phyloP scores from a whole-genome alignment of 2,888 invertebrate species.

The Ariolimax columbianus region DNA sequence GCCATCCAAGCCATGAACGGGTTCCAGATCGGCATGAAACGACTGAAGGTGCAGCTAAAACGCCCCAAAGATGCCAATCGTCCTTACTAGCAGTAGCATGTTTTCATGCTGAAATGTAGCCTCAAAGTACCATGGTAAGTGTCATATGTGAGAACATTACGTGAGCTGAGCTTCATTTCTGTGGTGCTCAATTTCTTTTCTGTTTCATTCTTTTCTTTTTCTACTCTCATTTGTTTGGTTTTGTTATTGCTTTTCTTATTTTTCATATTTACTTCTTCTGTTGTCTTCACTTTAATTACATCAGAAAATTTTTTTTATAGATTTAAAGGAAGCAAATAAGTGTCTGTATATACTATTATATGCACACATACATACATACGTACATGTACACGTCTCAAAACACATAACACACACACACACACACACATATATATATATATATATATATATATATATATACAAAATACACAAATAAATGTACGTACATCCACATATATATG shows the following conservation, averaged over 20 bases:
- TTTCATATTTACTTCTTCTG: neutral
- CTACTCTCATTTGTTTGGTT: neutral
- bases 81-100: slow-evolving; percentile 87
- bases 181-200: neutral
- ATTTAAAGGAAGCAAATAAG: too few species aligned
- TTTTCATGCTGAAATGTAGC: neutral
- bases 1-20: slow-evolving; percentile 99
- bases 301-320: too few species aligned
- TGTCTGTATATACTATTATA: too few species aligned
- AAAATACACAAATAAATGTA: too few species aligned
- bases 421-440: too few species aligned
- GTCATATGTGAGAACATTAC: neutral
- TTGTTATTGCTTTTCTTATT: neutral
- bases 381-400: too few species aligned
- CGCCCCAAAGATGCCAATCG: slow-evolving; percentile 98
- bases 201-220: neutral
- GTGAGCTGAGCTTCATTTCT: neutral
- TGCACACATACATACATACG: too few species aligned
- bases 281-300: neutral
- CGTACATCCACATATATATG: too few species aligned
- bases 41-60: slow-evolving; percentile 99
- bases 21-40: slow-evolving; percentile 99
- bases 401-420: too few species aligned
- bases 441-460: too few species aligned
- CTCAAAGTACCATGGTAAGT: slow-evolving; percentile 21